Percentiles rank a stretch among this genome's conserved stretches.
Evolutionary conservation across 2,888 invertebrate genomes (phyloP).

Genomic region (Didymodactylos carnosus): DNA sequence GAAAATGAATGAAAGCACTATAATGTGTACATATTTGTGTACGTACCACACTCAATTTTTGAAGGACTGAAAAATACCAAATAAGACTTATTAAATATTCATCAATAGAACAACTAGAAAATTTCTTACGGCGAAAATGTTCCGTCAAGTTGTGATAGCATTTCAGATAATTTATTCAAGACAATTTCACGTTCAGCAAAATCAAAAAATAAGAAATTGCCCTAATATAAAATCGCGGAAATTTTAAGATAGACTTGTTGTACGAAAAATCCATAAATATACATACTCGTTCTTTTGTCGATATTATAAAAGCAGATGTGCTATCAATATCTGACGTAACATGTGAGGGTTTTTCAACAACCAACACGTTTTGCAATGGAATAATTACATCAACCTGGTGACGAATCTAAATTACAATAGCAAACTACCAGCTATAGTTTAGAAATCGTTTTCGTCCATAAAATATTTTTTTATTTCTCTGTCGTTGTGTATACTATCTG

Average conservation of each 20-base stretch:
- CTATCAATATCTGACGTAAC: conserved; percentile 36
- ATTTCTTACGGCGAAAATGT: conserved; percentile 9
- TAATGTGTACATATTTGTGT: not conserved
- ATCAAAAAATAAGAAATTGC: conserved; percentile 63
- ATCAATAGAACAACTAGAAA: not conserved
- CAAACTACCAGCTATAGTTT: no score
- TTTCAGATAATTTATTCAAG: conserved; percentile 66
- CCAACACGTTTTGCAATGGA: conserved; percentile 60
- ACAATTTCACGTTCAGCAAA: conserved; percentile 69
- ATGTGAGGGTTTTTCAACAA: conserved; percentile 44
- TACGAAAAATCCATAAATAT: not conserved
- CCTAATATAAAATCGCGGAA: conserved; percentile 16
- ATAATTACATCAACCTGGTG: conserved; percentile 65
- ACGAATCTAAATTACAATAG: conserved; percentile 42
- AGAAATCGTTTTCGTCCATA: no score
- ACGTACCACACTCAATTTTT: no score
- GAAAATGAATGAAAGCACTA: conserved; percentile 16
- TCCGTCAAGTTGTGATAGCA: conserved; percentile 47
- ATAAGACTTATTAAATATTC: not conserved
- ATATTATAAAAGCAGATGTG: conserved; percentile 56
- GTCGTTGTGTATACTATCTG: no score
- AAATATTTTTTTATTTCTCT: no score
- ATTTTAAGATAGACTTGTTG: not conserved
- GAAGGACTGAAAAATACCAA: not conserved
- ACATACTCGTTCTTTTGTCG: conserved; percentile 51